Percentiles rank a stretch among this genome's conserved stretches.
Evolutionary conservation across 2,113 vertebrate genomes (phyloP).

Genomic region (Suricata suricatta): DNA sequence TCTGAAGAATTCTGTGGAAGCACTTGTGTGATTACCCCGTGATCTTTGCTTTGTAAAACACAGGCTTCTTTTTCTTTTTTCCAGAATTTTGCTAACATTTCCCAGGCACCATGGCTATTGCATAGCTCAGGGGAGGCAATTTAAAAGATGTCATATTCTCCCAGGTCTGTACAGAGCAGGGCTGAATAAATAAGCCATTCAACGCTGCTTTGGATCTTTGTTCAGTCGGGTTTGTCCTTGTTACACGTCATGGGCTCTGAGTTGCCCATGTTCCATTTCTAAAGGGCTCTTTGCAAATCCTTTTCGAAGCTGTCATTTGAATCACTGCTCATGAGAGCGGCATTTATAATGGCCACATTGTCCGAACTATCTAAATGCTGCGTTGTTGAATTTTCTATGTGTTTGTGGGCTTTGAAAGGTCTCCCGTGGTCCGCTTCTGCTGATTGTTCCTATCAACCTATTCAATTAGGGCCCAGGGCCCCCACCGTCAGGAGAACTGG

Average conservation of each 20-base stretch:
- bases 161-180: conserved; percentile 36
- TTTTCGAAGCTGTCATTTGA: conserved; percentile 71
- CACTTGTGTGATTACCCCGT: background rate
- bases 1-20: background rate
- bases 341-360: conserved; percentile 19
- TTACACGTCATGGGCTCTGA: conserved; percentile 51
- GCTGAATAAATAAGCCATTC: conserved; percentile 72
- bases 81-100: conserved; percentile 53
- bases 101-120: background rate
- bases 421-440: conserved; percentile 35
- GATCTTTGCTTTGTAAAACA: conserved; percentile 34
- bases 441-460: conserved; percentile 22
- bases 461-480: conserved; percentile 40
- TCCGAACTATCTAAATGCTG: conserved; percentile 38
- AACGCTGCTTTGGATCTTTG: conserved; percentile 41
- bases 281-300: conserved; percentile 56
- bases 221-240: conserved; percentile 57
- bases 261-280: conserved; percentile 65
- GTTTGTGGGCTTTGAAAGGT: conserved; percentile 63
- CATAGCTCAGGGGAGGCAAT: conserved; percentile 53
- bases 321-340: conserved; percentile 63
- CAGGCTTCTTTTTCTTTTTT: conserved; percentile 7
- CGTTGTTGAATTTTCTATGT: conserved; percentile 59
- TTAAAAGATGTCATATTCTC: conserved; percentile 69
- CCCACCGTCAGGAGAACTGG: background rate